These are phyloP conservation scores for Phrynocephalus forsythii DNA, from an alignment of 2,797 vertebrate genomes.

Conservation along the genomic window DNA sequence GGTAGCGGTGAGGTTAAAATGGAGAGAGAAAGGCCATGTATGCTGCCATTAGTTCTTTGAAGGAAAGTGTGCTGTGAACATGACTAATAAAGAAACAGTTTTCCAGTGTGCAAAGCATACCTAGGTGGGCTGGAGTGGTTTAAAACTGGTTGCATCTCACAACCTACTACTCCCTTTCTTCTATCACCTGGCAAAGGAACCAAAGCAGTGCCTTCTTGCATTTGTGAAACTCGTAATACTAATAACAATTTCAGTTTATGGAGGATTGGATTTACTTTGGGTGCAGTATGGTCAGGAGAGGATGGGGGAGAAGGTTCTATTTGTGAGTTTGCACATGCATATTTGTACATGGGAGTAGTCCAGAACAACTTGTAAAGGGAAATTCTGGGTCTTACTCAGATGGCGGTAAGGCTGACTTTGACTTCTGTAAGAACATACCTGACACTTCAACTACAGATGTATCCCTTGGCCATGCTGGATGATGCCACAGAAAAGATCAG, in stretches of 20 bases:
- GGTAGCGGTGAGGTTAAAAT: neutral
- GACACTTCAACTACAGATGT: too few relatives aligned
- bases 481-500: too few relatives aligned
- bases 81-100: neutral
- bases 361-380: too few relatives aligned
- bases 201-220: neutral
- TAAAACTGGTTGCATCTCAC: neutral
- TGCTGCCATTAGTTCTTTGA: neutral
- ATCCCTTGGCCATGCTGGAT: too few relatives aligned
- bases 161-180: neutral
- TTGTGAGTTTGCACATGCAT: neutral
- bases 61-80: neutral
- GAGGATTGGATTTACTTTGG: neutral
- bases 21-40: neutral
- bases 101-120: neutral
- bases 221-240: neutral
- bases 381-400: too few relatives aligned
- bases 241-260: neutral
- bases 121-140: neutral
- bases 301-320: neutral
- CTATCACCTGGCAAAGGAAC: neutral
- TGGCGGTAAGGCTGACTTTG: too few relatives aligned
- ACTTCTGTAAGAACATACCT: too few relatives aligned
- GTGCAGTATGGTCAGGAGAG: neutral
- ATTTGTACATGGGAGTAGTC: too few relatives aligned